Conservation (phyloP, 2,797 vertebrate species). For the Hipposideros larvatus region DNA sequence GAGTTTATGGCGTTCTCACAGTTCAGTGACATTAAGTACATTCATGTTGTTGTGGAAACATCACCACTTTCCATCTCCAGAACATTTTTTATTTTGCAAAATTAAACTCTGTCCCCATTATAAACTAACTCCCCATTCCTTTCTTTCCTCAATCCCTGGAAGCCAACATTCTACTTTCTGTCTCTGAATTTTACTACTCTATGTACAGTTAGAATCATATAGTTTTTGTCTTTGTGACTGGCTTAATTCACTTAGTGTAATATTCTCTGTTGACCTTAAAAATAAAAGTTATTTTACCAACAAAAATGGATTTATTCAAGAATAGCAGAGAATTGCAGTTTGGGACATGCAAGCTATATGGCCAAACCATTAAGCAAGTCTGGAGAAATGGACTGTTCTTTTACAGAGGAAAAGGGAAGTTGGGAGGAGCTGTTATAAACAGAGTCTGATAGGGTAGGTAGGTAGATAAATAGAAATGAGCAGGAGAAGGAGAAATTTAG, state of each 20-base stretch:
- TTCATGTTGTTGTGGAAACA: too few species aligned
- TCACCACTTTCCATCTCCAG: too few species aligned
- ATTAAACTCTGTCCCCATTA: too few species aligned
- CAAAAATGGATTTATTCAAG: not conserved
- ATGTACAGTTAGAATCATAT: not conserved
- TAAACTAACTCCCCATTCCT: too few species aligned
- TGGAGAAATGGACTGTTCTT: not conserved
- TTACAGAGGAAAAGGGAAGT: not conserved
- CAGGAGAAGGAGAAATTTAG: too few species aligned
- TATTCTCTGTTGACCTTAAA: not conserved
- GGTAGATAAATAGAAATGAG: too few species aligned
- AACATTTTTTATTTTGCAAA: too few species aligned
- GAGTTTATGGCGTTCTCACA: too few species aligned
- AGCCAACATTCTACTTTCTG: not conserved
- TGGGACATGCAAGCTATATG: not conserved
- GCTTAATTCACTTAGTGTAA: not conserved
- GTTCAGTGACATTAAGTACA: too few species aligned
- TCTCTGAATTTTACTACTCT: not conserved
- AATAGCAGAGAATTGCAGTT: not conserved
- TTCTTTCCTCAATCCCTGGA: too few species aligned
- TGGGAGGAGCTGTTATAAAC: not conserved
- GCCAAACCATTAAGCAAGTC: not conserved
- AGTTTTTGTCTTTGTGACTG: not conserved
- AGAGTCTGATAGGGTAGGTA: too few species aligned
- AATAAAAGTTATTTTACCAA: not conserved